These are phyloP conservation scores for Lanius collurio DNA, from an alignment of 2,113 vertebrate species.

Conservation along the genomic window DNA sequence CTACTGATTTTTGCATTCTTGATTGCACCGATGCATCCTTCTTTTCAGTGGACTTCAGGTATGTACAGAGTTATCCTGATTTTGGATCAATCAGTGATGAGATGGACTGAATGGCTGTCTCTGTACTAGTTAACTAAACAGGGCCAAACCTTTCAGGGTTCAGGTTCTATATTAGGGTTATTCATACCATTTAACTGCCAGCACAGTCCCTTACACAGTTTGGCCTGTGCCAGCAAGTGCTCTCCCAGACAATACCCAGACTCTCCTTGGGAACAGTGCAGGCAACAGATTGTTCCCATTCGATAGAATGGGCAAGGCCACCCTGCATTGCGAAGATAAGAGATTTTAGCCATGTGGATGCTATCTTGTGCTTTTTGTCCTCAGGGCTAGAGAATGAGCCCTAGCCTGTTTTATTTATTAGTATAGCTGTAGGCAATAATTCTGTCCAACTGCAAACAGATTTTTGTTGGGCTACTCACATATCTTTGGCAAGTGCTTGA, in stretches of 20 bases:
- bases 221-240: neutral
- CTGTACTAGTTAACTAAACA: neutral
- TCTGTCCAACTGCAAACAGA: constrained; percentile 40
- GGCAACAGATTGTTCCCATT: constrained; percentile 38
- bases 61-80: neutral
- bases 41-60: neutral
- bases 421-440: constrained; percentile 19
- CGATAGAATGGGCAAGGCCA: constrained; percentile 18
- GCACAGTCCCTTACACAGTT: neutral
- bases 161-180: neutral
- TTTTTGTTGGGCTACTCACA: constrained; percentile 14
- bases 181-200: neutral
- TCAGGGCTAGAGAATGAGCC: neutral
- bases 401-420: constrained; percentile 28
- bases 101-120: neutral
- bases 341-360: constrained; percentile 33
- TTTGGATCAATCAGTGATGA: neutral
- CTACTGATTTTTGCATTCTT: neutral
- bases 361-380: constrained; percentile 5
- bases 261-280: neutral
- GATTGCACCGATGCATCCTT: neutral
- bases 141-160: neutral
- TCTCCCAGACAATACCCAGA: constrained; percentile 24
- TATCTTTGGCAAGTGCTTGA: constrained; percentile 36
- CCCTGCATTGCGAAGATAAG: neutral